Evolutionary conservation across 2,113 vertebrate genomes (phyloP).

Genomic region (Brevimyrus niger): DNA sequence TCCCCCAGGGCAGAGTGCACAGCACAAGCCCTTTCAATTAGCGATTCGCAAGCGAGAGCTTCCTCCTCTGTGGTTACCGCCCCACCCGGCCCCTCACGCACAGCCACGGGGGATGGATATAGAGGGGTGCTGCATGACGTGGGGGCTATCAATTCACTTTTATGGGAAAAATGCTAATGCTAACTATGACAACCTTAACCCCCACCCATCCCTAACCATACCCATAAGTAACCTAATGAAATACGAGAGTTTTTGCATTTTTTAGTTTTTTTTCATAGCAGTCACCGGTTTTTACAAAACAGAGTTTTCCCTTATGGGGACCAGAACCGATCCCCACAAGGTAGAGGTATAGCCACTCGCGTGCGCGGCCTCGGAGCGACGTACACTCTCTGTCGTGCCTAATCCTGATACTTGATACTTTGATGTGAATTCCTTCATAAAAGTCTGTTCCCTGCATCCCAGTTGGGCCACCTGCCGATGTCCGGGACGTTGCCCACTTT

Average conservation of each 20-base stretch:
- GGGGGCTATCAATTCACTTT: not conserved
- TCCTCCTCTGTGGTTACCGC: constrained; percentile 26
- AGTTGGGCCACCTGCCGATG: not conserved
- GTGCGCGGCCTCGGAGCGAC: no score
- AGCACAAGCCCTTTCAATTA: constrained; percentile 45
- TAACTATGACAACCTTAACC: no score
- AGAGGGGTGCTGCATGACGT: not conserved
- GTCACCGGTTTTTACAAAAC: no score
- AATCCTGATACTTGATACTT: not conserved
- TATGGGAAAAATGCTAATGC: no score
- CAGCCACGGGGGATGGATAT: not conserved
- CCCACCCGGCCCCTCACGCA: not conserved
- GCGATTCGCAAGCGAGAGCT: constrained; percentile 11
- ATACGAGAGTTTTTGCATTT: no score
- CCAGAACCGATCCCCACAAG: no score
- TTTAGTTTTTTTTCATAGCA: no score
- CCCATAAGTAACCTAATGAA: no score
- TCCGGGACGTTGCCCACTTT: not conserved
- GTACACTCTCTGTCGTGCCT: not conserved
- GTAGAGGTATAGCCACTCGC: not conserved
- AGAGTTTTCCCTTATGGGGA: no score
- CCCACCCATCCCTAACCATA: no score
- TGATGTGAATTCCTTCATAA: not conserved
- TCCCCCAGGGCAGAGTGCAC: not conserved
- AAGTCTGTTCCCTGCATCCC: not conserved